A percentile compares a stretch with the other conserved stretches of the same genome.
Evolutionary conservation across 2,797 vertebrate species (phyloP).

Genomic region (Eulemur mongoz): DNA sequence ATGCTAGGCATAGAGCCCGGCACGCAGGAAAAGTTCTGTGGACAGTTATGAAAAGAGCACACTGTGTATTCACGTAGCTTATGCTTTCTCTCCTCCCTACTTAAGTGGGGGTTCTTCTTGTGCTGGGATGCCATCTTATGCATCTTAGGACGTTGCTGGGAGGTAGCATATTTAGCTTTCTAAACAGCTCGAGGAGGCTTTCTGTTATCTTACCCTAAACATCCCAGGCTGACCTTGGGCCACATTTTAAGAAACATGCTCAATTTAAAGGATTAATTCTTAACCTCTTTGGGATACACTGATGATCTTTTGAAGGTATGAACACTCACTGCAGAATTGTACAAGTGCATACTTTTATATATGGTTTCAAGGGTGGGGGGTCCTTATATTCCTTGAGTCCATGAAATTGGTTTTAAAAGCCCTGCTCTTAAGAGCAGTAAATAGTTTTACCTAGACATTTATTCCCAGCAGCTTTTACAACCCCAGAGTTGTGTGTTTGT

Average conservation of each 20-base stretch:
- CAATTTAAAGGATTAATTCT: background rate
- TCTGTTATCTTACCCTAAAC: background rate
- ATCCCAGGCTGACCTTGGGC: background rate
- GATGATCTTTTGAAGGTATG: background rate
- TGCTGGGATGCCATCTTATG: background rate
- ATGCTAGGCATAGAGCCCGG: background rate
- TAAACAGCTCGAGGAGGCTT: background rate
- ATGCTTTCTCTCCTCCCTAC: background rate
- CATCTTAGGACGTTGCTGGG: background rate
- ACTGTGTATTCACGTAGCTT: background rate
- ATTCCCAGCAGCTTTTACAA: background rate
- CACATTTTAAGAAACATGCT: constrained; percentile 29
- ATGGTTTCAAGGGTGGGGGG: background rate
- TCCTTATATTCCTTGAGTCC: background rate
- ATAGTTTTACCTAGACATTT: constrained; percentile 15
- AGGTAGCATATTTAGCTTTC: background rate
- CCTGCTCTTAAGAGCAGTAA: background rate
- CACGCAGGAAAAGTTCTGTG: background rate
- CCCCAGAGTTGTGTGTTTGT: background rate
- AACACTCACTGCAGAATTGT: background rate
- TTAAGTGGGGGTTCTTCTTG: background rate
- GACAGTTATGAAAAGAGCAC: background rate
- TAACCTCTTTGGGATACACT: background rate
- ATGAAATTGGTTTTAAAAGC: constrained; percentile 4
- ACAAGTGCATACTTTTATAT: background rate